Percentiles rank a stretch among this genome's conserved stretches.
Evolutionary conservation across 2,113 vertebrate genomes (phyloP).

Genomic region (Nibea albiflora): DNA sequence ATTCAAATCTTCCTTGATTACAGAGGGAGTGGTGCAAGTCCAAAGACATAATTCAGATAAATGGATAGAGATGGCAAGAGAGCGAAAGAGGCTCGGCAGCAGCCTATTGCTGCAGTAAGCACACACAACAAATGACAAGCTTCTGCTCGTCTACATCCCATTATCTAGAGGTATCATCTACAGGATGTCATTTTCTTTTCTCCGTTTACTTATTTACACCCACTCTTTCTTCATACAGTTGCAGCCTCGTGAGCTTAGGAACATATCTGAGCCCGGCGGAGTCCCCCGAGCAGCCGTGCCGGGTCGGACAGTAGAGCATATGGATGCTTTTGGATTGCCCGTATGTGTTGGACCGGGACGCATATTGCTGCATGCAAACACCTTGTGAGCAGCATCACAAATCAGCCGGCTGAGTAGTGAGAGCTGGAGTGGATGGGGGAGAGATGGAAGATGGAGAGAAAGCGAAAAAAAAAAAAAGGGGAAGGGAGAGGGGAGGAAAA

Average conservation of each 20-base stretch:
- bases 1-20: constrained; percentile 54
- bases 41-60: constrained; percentile 60
- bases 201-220: constrained; percentile 49
- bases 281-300: constrained; percentile 12
- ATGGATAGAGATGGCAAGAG: constrained; percentile 33
- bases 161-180: constrained; percentile 44
- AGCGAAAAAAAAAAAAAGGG: constrained; percentile 38
- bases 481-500: constrained; percentile 14
- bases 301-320: constrained; percentile 49
- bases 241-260: constrained; percentile 21
- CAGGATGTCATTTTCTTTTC: constrained; percentile 7
- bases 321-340: constrained; percentile 73
- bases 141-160: constrained; percentile 22
- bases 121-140: constrained; percentile 33
- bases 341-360: constrained; percentile 53
- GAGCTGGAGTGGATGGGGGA: constrained; percentile 44
- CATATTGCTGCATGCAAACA: constrained; percentile 78
- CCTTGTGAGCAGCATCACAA: constrained; percentile 81
- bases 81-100: constrained; percentile 46
- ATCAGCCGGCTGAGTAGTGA: constrained; percentile 73
- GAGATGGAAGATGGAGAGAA: constrained; percentile 61
- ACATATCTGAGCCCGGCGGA: background rate
- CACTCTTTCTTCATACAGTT: background rate
- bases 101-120: constrained; percentile 54
- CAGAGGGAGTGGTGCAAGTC: constrained; percentile 49